phyloP scores from a whole-genome alignment of 1,140 invertebrate species.

The Pseudomyrmex sp. region DNA sequence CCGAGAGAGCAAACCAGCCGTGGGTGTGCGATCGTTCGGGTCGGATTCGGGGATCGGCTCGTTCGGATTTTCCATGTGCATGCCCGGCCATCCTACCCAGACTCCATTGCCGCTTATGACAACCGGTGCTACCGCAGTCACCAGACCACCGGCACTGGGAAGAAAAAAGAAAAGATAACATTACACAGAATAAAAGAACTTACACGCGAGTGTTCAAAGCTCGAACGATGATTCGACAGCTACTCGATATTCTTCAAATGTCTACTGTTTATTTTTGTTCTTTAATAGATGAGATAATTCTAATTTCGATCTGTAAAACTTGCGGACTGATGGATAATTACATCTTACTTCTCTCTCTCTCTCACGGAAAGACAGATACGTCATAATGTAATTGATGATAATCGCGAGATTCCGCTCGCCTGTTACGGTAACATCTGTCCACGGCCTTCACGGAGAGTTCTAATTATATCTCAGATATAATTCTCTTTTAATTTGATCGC shows the following conservation, averaged over 20 bases:
- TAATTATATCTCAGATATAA: slow-evolving; percentile 1
- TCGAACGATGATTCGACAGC: too few species aligned
- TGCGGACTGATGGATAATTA: too few species aligned
- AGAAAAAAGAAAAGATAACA: slow-evolving; percentile 36
- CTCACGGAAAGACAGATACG: too few species aligned
- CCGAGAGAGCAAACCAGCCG: slow-evolving; percentile 92
- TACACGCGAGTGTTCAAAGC: too few species aligned
- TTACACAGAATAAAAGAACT: background rate
- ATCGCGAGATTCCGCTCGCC: too few species aligned
- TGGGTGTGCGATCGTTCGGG: slow-evolving; percentile 93
- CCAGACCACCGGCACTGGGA: slow-evolving; percentile 93
- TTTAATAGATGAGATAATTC: too few species aligned
- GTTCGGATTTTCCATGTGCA: slow-evolving; percentile 90
- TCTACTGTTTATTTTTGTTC: too few species aligned
- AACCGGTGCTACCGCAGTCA: slow-evolving; percentile 95
- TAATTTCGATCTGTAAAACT: too few species aligned
- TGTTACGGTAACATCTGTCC: background rate
- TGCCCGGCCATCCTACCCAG: slow-evolving; percentile 96
- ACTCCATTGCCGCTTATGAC: slow-evolving; percentile 93
- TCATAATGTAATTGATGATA: too few species aligned
- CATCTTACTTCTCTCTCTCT: too few species aligned
- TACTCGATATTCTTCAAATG: too few species aligned
- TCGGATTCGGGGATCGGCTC: slow-evolving; percentile 94
- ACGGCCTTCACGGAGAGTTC: background rate
- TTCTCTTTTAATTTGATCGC: background rate